phyloP scores from a whole-genome alignment of 2,888 invertebrate species.

The Leptinotarsa haldemani region DNA sequence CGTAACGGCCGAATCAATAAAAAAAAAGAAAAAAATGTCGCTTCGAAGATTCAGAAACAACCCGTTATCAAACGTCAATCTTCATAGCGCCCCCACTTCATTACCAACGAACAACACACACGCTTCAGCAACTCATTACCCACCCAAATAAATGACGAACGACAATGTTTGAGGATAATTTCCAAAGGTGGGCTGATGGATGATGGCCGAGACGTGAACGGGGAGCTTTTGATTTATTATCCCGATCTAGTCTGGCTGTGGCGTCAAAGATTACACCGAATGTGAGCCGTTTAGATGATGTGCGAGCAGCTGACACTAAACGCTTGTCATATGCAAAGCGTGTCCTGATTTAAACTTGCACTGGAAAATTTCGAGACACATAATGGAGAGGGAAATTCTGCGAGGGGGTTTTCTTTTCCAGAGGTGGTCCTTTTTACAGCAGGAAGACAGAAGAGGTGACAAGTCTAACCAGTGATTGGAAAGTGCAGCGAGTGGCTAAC shows the following conservation, averaged over 20 bases:
- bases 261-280: conserved; percentile 64
- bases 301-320: conserved; percentile 62
- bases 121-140: neutral
- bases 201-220: conserved; percentile 56
- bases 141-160: conserved; percentile 36
- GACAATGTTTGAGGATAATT: conserved; percentile 43
- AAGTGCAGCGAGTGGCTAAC: too few relatives aligned
- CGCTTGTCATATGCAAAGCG: conserved; percentile 56
- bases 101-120: neutral
- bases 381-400: conserved; percentile 8
- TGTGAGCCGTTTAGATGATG: conserved; percentile 62
- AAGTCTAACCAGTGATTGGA: too few relatives aligned
- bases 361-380: conserved; percentile 19
- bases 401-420: too few relatives aligned
- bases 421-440: too few relatives aligned
- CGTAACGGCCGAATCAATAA: too few relatives aligned
- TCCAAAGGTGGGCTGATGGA: conserved; percentile 56
- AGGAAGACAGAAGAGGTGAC: too few relatives aligned
- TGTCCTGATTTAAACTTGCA: conserved; percentile 46
- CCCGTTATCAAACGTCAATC: too few relatives aligned
- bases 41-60: too few relatives aligned
- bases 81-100: neutral
- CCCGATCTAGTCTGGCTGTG: conserved; percentile 61
- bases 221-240: conserved; percentile 64
- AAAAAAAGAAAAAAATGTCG: too few relatives aligned